Evolutionary conservation across 2,888 invertebrate species (phyloP).

Genomic region (Leptinotarsa juncta): DNA sequence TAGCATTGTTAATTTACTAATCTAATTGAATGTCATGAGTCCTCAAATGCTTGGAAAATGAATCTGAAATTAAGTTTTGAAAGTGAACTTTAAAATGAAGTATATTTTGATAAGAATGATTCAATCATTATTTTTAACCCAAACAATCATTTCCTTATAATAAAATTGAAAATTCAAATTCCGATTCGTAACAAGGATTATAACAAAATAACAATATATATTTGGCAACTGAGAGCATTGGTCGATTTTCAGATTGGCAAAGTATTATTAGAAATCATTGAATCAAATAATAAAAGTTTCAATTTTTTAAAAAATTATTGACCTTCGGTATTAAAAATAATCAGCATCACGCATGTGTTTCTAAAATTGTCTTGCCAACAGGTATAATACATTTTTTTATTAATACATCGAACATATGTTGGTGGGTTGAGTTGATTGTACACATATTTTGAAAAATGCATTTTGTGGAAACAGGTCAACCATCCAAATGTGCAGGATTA

Average conservation of each 20-base stretch:
- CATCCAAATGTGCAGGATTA: too few relatives aligned
- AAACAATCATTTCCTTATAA: too few relatives aligned
- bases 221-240: background rate
- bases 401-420: slow-evolving; percentile 1
- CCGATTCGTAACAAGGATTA: too few relatives aligned
- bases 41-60: too few relatives aligned
- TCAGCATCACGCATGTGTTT: background rate
- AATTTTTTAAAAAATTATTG: slow-evolving; percentile 15
- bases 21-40: too few relatives aligned
- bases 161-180: too few relatives aligned
- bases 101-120: too few relatives aligned
- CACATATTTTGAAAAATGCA: background rate
- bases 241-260: background rate
- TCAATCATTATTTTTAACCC: too few relatives aligned
- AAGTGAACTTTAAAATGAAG: too few relatives aligned
- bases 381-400: slow-evolving; percentile 9
- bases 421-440: background rate
- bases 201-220: background rate
- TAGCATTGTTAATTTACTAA: too few relatives aligned
- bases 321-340: slow-evolving; percentile 14
- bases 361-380: slow-evolving; percentile 3
- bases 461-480: background rate
- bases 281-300: slow-evolving; percentile 5
- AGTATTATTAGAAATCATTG: slow-evolving; percentile 12
- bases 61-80: too few relatives aligned